Percentiles rank a stretch among this genome's conserved stretches.
These are phyloP conservation scores for Climacteris rufus DNA, from an alignment of 2,113 vertebrate species.

Conservation along the genomic window DNA sequence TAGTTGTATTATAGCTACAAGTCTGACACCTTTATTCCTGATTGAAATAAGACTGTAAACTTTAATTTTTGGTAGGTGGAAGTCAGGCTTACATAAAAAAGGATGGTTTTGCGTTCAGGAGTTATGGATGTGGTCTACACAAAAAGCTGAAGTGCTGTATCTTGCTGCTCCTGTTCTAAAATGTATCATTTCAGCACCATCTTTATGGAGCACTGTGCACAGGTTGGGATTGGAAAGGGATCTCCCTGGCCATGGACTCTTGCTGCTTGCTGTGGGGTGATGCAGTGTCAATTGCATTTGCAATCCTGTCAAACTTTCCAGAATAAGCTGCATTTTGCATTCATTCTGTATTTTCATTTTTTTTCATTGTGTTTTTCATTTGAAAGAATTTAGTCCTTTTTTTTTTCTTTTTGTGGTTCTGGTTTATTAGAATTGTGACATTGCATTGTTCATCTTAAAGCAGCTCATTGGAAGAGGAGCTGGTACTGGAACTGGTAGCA, in stretches of 20 bases:
- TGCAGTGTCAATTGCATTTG: accelerated
- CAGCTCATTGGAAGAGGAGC: background rate
- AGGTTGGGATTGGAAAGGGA: background rate
- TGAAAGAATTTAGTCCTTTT: background rate
- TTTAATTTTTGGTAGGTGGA: background rate
- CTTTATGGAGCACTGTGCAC: accelerated
- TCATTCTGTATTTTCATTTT: background rate
- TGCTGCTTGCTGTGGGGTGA: background rate
- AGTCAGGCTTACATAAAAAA: background rate
- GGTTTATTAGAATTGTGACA: background rate
- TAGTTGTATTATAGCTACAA: background rate
- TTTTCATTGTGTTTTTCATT: background rate
- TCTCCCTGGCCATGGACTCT: background rate
- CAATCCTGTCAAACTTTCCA: background rate
- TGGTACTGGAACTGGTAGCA: background rate
- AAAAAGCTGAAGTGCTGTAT: background rate
- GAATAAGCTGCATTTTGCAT: background rate
- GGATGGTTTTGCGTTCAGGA: background rate
- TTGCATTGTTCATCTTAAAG: background rate
- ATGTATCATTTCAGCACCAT: background rate
- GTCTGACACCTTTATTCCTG: background rate
- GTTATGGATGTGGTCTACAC: background rate
- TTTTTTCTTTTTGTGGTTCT: background rate
- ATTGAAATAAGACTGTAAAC: background rate
- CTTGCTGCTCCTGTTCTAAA: background rate